Percentiles rank a stretch among this genome's conserved stretches.
These are phyloP conservation scores for Torymus texanus DNA, from an alignment of 2,888 invertebrate genomes.

Conservation along the genomic window DNA sequence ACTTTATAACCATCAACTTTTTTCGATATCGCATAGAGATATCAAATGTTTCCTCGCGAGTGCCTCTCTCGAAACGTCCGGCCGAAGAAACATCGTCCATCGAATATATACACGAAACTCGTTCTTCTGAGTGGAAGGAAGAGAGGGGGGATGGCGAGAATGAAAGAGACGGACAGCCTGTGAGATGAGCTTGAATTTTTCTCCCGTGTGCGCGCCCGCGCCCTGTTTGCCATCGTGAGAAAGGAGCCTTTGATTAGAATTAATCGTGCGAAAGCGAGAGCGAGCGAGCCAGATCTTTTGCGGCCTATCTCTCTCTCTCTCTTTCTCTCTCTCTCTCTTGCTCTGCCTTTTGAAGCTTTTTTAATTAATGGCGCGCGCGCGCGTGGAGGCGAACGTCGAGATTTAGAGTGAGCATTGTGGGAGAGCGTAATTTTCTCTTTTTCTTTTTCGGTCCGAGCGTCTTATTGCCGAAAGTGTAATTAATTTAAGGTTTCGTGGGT, in stretches of 20 bases:
- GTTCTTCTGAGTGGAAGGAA: not conserved
- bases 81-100: too few species aligned
- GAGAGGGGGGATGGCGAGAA: not conserved
- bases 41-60: constrained; percentile 10
- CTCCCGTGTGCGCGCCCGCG: not conserved
- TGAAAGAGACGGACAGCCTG: constrained; percentile 28
- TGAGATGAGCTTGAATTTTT: constrained; percentile 36
- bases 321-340: not conserved
- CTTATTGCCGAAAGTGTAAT: too few species aligned
- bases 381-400: constrained; percentile 8
- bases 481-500: too few species aligned
- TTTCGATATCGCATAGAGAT: not conserved
- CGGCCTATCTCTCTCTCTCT: not conserved
- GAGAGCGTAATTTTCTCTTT: too few species aligned
- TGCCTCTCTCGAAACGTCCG: too few species aligned
- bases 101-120: constrained; percentile 18
- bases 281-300: too few species aligned
- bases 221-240: constrained; percentile 13
- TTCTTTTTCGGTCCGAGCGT: too few species aligned
- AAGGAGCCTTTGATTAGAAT: constrained; percentile 41
- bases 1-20: not conserved
- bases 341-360: constrained; percentile 8
- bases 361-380: constrained; percentile 35
- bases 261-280: constrained; percentile 36
- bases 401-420: constrained; percentile 13